Evolutionary conservation across 2,888 invertebrate species (phyloP), one percentile per base, ranked within the genome.

Genomic region (Synergus japonicus): DNA sequence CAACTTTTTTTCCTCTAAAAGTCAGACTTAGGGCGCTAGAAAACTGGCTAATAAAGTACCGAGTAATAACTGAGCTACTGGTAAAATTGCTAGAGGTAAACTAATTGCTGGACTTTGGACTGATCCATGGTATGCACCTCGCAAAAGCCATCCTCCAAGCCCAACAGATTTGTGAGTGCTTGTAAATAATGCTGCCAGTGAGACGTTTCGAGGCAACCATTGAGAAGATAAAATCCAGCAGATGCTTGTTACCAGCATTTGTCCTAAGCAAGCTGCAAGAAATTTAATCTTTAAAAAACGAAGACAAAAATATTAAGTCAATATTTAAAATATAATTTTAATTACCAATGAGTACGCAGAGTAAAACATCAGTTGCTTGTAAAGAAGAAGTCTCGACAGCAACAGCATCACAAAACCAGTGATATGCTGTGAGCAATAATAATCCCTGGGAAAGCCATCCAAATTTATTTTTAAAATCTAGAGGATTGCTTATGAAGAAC

Each of bases 391-490:
- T 89, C 63, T 92, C 92, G 10, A 89, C 88, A 44, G 90, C 88
- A 77, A 91, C 84, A 15, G 92, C 92, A 78, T 92, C 92, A 77
- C 90, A 92, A 82, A 92, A 92, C 88, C 91, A 90, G 78, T 91
- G 90, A 82, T 90, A 92, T 0, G 91, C 89, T 49, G 89, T 92
- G 13, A 91, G 77, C 49, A 92, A 83, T 15, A 92, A 79, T 18
- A 91, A 81, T 13, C 83, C 84, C 77, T 88, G 88, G 1, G 91
- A 88, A 79, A 91, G 87, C 91, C 91, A 91, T 13, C 87, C 86
- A 76, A 83, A 82, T 77, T 85, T 84, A 63, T 83, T 84, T 10
- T 82, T 81, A 73, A 81, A 84, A 76, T 79, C 81, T 78, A 82
- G 82, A 79, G 63, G 83, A 63, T 83, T 86, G 76, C 79, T 60